Conservation (phyloP, 1,140 invertebrate genomes). For the Rhyzopertha dominica region DNA sequence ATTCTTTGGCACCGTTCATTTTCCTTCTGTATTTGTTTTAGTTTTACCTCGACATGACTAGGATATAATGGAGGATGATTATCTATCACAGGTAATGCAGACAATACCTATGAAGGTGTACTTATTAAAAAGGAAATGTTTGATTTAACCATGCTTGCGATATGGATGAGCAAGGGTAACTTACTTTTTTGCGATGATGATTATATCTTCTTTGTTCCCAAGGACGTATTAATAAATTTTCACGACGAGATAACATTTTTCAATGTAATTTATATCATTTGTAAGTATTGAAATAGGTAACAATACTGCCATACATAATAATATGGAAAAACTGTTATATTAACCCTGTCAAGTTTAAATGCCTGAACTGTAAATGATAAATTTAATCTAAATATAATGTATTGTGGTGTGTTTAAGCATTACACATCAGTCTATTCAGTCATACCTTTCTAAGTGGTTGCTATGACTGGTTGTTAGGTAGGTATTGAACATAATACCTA, state of each 20-base stretch:
- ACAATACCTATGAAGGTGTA: slow-evolving; percentile 45
- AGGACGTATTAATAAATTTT: slow-evolving; percentile 49
- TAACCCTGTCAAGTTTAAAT: too few relatives aligned
- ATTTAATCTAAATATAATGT: too few relatives aligned
- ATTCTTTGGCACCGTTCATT: slow-evolving; percentile 50
- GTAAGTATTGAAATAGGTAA: too few relatives aligned
- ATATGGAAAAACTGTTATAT: too few relatives aligned
- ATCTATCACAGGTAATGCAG: slow-evolving; percentile 55
- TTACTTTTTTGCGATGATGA: slow-evolving; percentile 50
- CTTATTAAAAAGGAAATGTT: slow-evolving; percentile 16
- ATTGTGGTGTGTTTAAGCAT: too few relatives aligned
- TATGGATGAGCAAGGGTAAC: slow-evolving; percentile 12
- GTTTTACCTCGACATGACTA: slow-evolving; percentile 52
- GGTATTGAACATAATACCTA: too few relatives aligned
- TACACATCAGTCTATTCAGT: too few relatives aligned
- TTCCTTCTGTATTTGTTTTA: slow-evolving; percentile 56
- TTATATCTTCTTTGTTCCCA: slow-evolving; percentile 49
- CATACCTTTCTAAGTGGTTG: too few relatives aligned
- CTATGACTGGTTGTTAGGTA: too few relatives aligned
- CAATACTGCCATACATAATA: too few relatives aligned
- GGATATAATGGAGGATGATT: slow-evolving; percentile 46
- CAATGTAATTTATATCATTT: too few relatives aligned
- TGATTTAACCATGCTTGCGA: slow-evolving; percentile 2
- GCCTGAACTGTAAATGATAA: too few relatives aligned
- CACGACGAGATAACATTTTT: slow-evolving; percentile 51